These are phyloP conservation scores for Arion vulgaris DNA, from an alignment of 1,140 invertebrate genomes.

Conservation along the genomic window DNA sequence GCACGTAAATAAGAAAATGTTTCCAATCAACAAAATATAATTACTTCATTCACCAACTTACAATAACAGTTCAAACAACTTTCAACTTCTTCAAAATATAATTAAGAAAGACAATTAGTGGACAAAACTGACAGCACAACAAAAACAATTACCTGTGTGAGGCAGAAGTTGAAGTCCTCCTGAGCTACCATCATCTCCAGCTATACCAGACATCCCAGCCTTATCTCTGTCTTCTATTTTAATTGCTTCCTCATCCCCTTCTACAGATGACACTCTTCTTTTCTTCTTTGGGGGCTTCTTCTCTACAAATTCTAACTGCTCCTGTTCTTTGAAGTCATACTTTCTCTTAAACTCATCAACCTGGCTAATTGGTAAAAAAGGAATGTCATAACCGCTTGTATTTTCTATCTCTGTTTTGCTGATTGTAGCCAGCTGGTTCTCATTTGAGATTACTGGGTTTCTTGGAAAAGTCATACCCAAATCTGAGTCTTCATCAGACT, in stretches of 20 bases:
- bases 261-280: slow-evolving; percentile 13
- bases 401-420: slow-evolving; percentile 12
- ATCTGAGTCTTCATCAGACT: slow-evolving; percentile 14
- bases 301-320: slow-evolving; percentile 2
- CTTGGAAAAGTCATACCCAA: background rate
- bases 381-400: slow-evolving; percentile 18
- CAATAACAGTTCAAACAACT: too few species aligned
- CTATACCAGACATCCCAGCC: background rate
- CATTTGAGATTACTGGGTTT: background rate
- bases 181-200: slow-evolving; percentile 9
- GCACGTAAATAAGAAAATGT: too few species aligned
- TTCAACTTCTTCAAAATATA: too few species aligned
- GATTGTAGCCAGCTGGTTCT: background rate
- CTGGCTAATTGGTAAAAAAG: slow-evolving; percentile 29
- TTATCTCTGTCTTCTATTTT: slow-evolving; percentile 35
- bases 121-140: background rate
- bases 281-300: slow-evolving; percentile 33
- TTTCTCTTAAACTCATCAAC: slow-evolving; percentile 30
- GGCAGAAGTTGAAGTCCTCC: slow-evolving; percentile 32
- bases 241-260: slow-evolving; percentile 26
- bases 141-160: slow-evolving; percentile 34
- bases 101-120: too few species aligned
- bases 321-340: slow-evolving; percentile 14
- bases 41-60: too few species aligned
- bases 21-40: too few species aligned